These are phyloP conservation scores for Meteorus sp. DNA, from an alignment of 1,140 invertebrate species.

Conservation along the genomic window DNA sequence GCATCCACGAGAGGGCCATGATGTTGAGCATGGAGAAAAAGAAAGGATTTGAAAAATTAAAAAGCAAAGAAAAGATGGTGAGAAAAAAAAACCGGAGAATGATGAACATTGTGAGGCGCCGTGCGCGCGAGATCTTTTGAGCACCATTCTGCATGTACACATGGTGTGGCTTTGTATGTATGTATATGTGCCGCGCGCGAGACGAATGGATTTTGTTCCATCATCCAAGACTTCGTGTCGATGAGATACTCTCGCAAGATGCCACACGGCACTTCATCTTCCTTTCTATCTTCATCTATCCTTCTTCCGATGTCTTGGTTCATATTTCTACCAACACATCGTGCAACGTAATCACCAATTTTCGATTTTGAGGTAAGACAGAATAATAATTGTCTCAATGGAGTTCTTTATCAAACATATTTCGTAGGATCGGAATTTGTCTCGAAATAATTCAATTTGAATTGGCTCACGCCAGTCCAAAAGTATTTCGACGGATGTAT, in stretches of 20 bases:
- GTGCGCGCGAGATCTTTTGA: conserved; percentile 34
- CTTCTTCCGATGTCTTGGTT: neutral
- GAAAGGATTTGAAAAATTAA: conserved; percentile 2
- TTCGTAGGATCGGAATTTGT: no score
- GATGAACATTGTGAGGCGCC: conserved; percentile 16
- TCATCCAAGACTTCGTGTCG: conserved; percentile 26
- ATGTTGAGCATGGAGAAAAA: neutral
- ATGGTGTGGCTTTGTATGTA: no score
- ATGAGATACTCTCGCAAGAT: conserved; percentile 14
- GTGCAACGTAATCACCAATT: conserved; percentile 22
- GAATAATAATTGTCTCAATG: conserved; percentile 22
- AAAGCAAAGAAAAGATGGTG: neutral
- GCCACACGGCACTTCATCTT: neutral
- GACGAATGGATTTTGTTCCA: conserved; percentile 47
- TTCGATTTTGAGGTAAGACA: conserved; percentile 17
- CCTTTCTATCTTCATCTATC: neutral
- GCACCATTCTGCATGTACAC: conserved; percentile 22
- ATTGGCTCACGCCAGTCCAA: no score
- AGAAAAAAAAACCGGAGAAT: conserved; percentile 5
- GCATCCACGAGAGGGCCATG: no score
- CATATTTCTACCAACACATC: no score
- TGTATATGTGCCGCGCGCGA: conserved; percentile 35
- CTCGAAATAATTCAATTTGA: no score
- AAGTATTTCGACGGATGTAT: no score
- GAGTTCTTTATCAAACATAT: no score